These are phyloP conservation scores for Mesitornis unicolor DNA, from an alignment of 2,113 vertebrate species.

Conservation along the genomic window DNA sequence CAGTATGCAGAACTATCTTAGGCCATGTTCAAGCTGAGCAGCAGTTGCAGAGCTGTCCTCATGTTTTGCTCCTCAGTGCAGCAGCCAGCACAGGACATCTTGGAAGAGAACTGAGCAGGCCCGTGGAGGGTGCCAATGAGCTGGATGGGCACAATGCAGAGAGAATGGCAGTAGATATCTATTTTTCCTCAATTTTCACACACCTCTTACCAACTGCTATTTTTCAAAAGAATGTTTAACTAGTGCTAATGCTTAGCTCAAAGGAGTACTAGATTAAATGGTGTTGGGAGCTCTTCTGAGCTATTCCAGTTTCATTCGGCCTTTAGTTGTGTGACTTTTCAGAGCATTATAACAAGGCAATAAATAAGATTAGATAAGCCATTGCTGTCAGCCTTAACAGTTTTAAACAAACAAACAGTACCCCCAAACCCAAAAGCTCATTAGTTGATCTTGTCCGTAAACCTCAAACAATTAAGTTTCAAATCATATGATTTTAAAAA, in stretches of 20 bases:
- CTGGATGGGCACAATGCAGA: neutral
- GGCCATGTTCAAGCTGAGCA: neutral
- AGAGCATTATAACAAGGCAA: neutral
- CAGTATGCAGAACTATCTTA: conserved; percentile 12
- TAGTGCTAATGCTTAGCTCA: neutral
- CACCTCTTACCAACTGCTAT: neutral
- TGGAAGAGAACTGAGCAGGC: conserved; percentile 7
- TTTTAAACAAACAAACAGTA: neutral
- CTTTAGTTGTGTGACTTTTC: neutral
- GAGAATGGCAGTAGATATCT: neutral
- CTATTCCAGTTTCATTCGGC: neutral
- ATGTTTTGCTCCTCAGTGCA: neutral
- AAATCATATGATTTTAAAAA: neutral
- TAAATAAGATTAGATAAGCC: neutral
- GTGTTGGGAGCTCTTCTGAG: neutral
- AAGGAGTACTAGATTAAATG: neutral
- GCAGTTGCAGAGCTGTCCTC: neutral
- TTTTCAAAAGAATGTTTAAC: neutral
- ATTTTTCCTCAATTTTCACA: neutral
- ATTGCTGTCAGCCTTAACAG: neutral
- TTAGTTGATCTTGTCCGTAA: neutral
- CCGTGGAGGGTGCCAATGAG: neutral
- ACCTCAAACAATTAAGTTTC: neutral
- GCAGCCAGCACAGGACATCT: conserved; percentile 31
- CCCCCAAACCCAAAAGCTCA: neutral